Evolutionary conservation across 2,888 invertebrate species (phyloP).

Genomic region (Helobdella robusta): DNA sequence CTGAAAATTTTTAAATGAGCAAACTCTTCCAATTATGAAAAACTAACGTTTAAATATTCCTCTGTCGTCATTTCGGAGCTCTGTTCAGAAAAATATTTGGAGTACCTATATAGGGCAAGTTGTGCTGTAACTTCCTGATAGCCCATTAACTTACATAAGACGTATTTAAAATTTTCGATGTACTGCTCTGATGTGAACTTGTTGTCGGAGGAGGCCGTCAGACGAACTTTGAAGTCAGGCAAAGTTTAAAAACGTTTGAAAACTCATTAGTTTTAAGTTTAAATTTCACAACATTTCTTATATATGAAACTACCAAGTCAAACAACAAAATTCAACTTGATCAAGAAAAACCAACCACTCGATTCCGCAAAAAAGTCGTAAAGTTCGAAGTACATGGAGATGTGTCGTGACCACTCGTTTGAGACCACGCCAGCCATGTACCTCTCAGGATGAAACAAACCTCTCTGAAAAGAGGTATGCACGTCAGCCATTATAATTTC

Average conservation of each 20-base stretch:
- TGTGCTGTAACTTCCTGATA: conserved; percentile 26
- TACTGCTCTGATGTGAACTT: too few species aligned
- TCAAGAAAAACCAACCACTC: too few species aligned
- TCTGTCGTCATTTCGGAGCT: conserved; percentile 29
- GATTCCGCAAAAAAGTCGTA: too few species aligned
- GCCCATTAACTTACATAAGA: conserved; percentile 26
- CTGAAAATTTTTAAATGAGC: not conserved
- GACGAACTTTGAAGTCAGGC: too few species aligned
- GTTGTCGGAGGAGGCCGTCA: too few species aligned
- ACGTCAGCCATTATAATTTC: conserved; percentile 8
- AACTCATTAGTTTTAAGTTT: too few species aligned
- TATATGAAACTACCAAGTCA: too few species aligned
- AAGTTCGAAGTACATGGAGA: conserved; percentile 20
- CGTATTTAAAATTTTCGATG: conserved; percentile 25
- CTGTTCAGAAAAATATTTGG: conserved; percentile 26
- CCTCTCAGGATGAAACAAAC: not conserved
- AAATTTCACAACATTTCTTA: too few species aligned
- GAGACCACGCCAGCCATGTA: conserved; percentile 26
- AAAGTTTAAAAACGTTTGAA: too few species aligned
- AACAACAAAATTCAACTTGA: too few species aligned
- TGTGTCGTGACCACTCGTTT: conserved; percentile 27
- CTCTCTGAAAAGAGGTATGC: not conserved
- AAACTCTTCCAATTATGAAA: not conserved
- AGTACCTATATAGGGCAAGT: conserved; percentile 30
- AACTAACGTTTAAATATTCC: conserved; percentile 30